Base-by-base conservation (phyloP, 2,888 invertebrate genomes). In the Uloborus plumipes region DNA sequence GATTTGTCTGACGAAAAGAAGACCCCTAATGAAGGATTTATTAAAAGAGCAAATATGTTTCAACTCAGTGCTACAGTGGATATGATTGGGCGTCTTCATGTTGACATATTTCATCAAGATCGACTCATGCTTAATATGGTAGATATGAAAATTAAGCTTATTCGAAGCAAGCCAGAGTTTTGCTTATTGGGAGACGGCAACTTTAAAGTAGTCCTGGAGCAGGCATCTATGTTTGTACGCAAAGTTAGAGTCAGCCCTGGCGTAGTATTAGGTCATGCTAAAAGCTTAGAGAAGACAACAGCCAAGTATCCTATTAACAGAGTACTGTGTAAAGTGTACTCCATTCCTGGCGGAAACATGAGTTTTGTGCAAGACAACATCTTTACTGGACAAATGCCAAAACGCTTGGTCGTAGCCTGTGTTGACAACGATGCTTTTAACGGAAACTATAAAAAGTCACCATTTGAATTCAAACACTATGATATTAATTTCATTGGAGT, bases 171-270 rank as follows among this genome's bases (percentile, higher is more conserved):
- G 55, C 49, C 79, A 1, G 50, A 75, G 16, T 85, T 85, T 55
- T 84, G 82, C 51, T 59, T 84, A 6, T 16, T 69, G 2, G 51
- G 74, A 18, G 64, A 65, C 7, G 20, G 14, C 0, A 58, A 49
- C 11, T 83, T 59, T 49, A 86, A 85, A 77, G 71, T 86, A 2
- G 71, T 83, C n/a, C 55, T 87, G 15, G 18, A 85, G 4, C 84
- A 86, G 16, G 85, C 85, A 7, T 73, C 75, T 18, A 76, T 87
- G 16, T 80, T 80, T 69, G 83, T 87, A 15, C 15, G 86, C n/a
- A 84, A 84, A 58, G 85, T 85, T 3, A 49, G 72, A 13, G 53
- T 86, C 2, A 85, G 78, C 14, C 87, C 87, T 0, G 85, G 83
- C 0, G 84, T 88, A 3, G 39, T 87, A 20, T 22, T 87, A 26